Base-by-base conservation (phyloP, 2,888 invertebrate genomes). In the Pollenia griseotomentosa region DNA sequence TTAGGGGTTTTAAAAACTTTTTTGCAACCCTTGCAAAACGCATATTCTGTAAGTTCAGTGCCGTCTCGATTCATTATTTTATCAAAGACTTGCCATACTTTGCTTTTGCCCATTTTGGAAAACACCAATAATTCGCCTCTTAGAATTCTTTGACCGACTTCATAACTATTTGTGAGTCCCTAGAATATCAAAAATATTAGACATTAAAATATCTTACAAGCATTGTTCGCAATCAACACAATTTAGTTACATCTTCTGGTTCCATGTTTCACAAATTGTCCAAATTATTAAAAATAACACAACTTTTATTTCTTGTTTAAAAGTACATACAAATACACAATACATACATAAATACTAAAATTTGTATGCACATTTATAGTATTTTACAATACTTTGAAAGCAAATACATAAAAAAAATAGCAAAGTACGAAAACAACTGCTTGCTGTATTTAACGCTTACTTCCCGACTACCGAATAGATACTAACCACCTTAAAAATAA, bases 51-150 rank as follows among this genome's bases (percentile, higher is more conserved):
- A 0, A 77, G 10, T 12, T 65, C 77, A 3, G 23, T 55, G 33
- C 77, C 77, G n/a, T 66, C 33, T 1, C n/a, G 42, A 57, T 16
- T n/a, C 14, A n/a, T 10, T 46, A 77, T n/a, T 57, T 1, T 23
- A 2, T 42, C 10, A 11, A 77, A 77, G 2, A 66, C 7, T n/a
- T 9, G 14, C 77, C 77, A 77, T 11, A 77, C 44, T 55, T 55
- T 66, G 44, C 77, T 61, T 55, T 33, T 42, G 23, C 40, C 44
- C 12, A 6, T 8, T 5, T 16, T 65, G 2, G 53, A 11, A 5
- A 10, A 14, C 10, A 75, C 9, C 6, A n/a, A 0, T 23, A 44
- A 19, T 33, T 65, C 55, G n/a, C 77, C 77, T 6, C 6, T 55
- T 7, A 0, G 10, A 19, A 77, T 14, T 42, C 44, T 77, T n/a